Percentiles rank a stretch among this genome's conserved stretches.
phyloP scores from a whole-genome alignment of 2,797 vertebrate genomes.

The Poeciliopsis turneri region DNA sequence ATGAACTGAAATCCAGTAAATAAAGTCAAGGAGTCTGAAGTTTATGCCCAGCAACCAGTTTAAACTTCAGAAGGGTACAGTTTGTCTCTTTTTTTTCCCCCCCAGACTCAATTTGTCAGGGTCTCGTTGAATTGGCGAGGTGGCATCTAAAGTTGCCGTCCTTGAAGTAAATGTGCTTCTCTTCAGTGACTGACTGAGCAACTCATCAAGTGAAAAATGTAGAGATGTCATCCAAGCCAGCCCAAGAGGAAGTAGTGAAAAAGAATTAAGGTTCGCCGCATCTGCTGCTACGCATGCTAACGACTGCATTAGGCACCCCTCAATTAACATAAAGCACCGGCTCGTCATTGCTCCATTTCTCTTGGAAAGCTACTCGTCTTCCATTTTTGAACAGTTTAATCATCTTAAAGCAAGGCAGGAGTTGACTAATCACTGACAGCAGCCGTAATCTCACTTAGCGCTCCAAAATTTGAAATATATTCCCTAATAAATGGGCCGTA shows the following conservation, averaged over 20 bases:
- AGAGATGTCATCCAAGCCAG: constrained; percentile 65
- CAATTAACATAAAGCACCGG: constrained; percentile 72
- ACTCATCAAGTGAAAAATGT: constrained; percentile 70
- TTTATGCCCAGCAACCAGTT: constrained; percentile 22
- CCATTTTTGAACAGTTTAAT: constrained; percentile 70
- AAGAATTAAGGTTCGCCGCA: constrained; percentile 69
- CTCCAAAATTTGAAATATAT: constrained; percentile 44
- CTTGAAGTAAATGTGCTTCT: constrained; percentile 62
- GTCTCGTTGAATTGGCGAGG: constrained; percentile 55
- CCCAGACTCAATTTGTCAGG: constrained; percentile 43
- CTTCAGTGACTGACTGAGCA: constrained; percentile 57
- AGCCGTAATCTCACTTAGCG: constrained; percentile 67
- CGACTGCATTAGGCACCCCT: constrained; percentile 73
- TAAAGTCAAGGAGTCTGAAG: constrained; percentile 17
- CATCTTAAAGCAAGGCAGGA: constrained; percentile 60
- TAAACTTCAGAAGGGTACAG: constrained; percentile 13
- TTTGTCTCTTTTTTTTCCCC: neutral
- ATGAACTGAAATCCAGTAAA: constrained; percentile 18
- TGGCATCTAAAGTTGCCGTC: constrained; percentile 51
- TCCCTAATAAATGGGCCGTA: constrained; percentile 45
- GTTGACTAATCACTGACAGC: constrained; percentile 70
- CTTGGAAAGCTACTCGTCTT: constrained; percentile 64
- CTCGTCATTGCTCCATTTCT: constrained; percentile 71
- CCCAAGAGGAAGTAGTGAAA: constrained; percentile 72
- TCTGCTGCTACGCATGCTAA: constrained; percentile 70